Percentiles rank a stretch among this genome's conserved stretches.
These are phyloP conservation scores for Halotydeus destructor DNA, from an alignment of 1,140 invertebrate genomes.

Conservation along the genomic window DNA sequence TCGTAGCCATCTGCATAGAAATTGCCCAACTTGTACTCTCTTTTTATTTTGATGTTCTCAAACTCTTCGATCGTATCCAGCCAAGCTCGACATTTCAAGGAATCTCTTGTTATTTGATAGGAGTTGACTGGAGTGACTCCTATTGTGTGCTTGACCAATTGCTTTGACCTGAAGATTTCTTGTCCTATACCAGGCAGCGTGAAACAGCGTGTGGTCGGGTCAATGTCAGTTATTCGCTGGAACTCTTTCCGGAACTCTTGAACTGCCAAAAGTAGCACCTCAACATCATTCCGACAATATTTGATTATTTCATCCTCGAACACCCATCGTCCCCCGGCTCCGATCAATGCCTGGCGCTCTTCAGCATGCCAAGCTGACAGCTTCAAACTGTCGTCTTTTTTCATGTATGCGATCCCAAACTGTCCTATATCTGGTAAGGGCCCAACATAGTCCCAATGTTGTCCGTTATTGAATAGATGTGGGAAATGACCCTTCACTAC, in stretches of 20 bases:
- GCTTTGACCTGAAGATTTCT: neutral
- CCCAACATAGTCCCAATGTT: constrained; percentile 6
- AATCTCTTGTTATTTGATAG: neutral
- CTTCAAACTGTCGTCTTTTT: too few species aligned
- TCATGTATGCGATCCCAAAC: neutral
- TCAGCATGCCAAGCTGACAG: too few species aligned
- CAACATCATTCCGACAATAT: too few species aligned
- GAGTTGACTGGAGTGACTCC: neutral
- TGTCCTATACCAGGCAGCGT: neutral
- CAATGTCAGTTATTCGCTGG: neutral
- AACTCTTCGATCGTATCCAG: neutral
- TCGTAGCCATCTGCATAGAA: constrained; percentile 1
- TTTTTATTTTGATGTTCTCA: neutral
- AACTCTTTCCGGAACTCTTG: too few species aligned
- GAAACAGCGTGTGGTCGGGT: neutral
- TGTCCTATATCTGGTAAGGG: neutral
- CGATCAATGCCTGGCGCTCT: too few species aligned
- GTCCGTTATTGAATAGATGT: neutral
- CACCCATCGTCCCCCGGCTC: too few species aligned
- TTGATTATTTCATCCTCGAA: too few species aligned
- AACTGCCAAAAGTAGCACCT: too few species aligned
- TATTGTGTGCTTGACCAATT: neutral
- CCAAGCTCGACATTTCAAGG: neutral
- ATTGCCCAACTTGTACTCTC: neutral
- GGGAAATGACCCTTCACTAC: constrained; percentile 5